Evolutionary conservation across 2,113 vertebrate genomes (phyloP).

Genomic region (Psilopsiagon aurifrons): DNA sequence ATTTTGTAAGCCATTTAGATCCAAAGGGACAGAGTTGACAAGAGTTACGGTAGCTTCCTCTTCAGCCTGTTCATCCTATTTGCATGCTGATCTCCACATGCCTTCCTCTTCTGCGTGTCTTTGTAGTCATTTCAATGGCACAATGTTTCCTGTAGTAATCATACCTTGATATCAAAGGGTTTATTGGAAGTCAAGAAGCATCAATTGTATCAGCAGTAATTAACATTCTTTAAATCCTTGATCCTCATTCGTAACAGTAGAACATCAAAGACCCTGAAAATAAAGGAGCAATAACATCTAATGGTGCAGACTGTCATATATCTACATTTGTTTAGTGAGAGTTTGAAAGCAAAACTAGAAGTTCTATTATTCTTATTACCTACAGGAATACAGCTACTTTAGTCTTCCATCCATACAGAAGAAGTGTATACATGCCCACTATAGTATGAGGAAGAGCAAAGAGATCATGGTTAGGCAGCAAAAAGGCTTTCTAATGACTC

Average conservation of each 20-base stretch:
- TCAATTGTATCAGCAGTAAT: neutral
- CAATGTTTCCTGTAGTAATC: neutral
- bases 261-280: neutral
- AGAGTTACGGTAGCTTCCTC: neutral
- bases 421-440: neutral
- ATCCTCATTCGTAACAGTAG: neutral
- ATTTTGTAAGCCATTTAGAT: neutral
- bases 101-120: neutral
- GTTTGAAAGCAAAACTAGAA: neutral
- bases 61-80: neutral
- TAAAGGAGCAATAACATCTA: neutral
- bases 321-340: neutral
- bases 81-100: conserved; percentile 2
- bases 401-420: neutral
- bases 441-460: neutral
- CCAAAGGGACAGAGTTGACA: neutral
- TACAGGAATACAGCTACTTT: neutral
- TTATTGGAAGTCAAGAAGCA: conserved; percentile 10
- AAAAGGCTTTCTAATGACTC: neutral
- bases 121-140: neutral
- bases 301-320: neutral
- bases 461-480: neutral
- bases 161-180: neutral
- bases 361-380: neutral
- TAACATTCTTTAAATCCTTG: neutral